Conservation (phyloP, 92 coral and sea anemone genomes). For the Porites lobata region DNA sequence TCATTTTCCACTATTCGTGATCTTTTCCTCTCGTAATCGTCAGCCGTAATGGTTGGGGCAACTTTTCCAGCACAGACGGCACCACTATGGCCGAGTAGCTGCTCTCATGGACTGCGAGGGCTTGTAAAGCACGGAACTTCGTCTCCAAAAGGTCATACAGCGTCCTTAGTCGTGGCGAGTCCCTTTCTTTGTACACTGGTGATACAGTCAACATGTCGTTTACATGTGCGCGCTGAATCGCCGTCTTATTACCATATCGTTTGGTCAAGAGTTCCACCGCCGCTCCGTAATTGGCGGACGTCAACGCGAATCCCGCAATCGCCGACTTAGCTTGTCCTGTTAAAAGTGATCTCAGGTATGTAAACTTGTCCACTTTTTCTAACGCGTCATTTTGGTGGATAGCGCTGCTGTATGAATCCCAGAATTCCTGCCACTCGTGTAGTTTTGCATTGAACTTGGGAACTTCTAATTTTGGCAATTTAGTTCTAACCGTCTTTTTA, state of each 20-base stretch:
- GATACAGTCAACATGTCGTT: constrained; percentile 38
- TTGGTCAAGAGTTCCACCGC: constrained; percentile 33
- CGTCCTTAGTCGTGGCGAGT: constrained; percentile 26
- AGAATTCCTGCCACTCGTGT: constrained; percentile 68
- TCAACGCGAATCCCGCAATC: constrained; percentile 55
- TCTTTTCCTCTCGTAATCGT: constrained; percentile 60
- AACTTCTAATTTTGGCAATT: constrained; percentile 52
- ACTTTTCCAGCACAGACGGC: constrained; percentile 42
- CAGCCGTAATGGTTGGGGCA: constrained; percentile 41
- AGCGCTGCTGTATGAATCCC: constrained; percentile 63
- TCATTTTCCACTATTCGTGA: constrained; percentile 41
- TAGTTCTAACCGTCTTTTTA: background rate
- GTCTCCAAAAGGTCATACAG: constrained; percentile 35
- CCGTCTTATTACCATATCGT: constrained; percentile 41
- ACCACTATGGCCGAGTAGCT: constrained; percentile 48
- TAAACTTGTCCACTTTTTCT: constrained; percentile 23
- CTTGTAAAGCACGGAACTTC: constrained; percentile 52
- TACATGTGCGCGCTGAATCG: constrained; percentile 48
- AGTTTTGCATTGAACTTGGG: constrained; percentile 47
- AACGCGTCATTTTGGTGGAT: constrained; percentile 37
- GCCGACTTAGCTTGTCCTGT: constrained; percentile 20
- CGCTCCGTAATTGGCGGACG: constrained; percentile 31
- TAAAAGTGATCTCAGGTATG: too few species aligned
- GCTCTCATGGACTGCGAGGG: constrained; percentile 50
- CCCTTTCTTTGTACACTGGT: constrained; percentile 48